A percentile compares a stretch with the other conserved stretches of the same genome.
Conservation (phyloP, 1,140 invertebrate species). For the Drosophila funebris region DNA sequence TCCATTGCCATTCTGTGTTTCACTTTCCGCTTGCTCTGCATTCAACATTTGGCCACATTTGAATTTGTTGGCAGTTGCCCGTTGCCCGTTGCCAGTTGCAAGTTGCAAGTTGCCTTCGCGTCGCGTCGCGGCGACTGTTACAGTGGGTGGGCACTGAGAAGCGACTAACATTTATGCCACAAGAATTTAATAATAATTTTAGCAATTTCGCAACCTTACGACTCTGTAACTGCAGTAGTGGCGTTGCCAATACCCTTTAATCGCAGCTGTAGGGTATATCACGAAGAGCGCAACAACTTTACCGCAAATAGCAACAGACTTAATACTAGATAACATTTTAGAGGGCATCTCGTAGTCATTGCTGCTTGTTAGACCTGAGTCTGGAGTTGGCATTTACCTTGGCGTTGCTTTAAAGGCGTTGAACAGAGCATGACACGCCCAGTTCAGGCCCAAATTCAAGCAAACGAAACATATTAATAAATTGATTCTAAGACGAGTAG, state of each 20-base stretch:
- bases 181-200: slow-evolving; percentile 76
- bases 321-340: no score
- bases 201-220: slow-evolving; percentile 66
- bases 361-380: neutral
- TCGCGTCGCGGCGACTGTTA: slow-evolving; percentile 54
- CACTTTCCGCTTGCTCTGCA: slow-evolving; percentile 26
- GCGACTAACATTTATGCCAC: slow-evolving; percentile 76
- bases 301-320: no score
- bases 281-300: no score
- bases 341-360: slow-evolving; percentile 6
- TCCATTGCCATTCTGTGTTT: slow-evolving; percentile 7
- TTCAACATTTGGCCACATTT: slow-evolving; percentile 35
- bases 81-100: slow-evolving; percentile 7
- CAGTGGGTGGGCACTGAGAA: slow-evolving; percentile 79
- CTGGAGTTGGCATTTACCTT: slow-evolving; percentile 70
- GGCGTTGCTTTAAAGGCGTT: slow-evolving; percentile 51
- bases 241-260: slow-evolving; percentile 23
- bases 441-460: slow-evolving; percentile 1
- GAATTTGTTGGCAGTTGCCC: slow-evolving; percentile 4
- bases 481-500: slow-evolving; percentile 10
- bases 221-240: slow-evolving; percentile 33
- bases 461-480: slow-evolving; percentile 31
- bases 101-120: neutral
- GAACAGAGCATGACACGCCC: slow-evolving; percentile 19
- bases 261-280: no score